These are phyloP conservation scores for Turritopsis rubra DNA, from an alignment of 30 jellyfish, hydroid and myxozoan species.

Conservation along the genomic window DNA sequence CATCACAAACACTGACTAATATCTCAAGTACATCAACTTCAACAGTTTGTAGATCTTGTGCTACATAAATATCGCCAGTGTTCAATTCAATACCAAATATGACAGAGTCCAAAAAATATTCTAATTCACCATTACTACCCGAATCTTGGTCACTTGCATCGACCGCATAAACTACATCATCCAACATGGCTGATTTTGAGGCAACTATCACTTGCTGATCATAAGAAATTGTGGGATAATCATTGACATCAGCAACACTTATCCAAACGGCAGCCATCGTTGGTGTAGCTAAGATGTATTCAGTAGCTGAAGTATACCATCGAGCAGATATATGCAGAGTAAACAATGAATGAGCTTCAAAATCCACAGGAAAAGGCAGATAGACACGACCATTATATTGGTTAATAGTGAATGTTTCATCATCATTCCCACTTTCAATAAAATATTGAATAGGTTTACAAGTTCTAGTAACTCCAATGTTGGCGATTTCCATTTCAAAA, in stretches of 20 bases:
- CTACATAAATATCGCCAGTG: background rate
- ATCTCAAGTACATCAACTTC: background rate
- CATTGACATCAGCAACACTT: background rate
- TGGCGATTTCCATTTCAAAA: background rate
- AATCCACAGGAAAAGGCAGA: constrained; percentile 11
- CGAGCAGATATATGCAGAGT: background rate
- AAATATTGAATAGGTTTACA: background rate
- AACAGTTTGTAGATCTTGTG: background rate
- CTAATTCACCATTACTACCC: background rate
- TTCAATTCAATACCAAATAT: background rate
- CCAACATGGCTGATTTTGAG: background rate
- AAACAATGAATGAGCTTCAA: background rate
- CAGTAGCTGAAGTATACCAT: background rate
- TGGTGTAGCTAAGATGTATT: background rate
- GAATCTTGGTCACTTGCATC: background rate
- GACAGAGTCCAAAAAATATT: background rate
- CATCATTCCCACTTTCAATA: background rate
- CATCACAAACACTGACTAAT: background rate
- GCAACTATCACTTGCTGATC: background rate
- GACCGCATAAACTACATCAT: background rate
- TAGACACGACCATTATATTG: background rate
- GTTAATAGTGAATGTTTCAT: background rate
- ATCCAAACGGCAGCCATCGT: background rate
- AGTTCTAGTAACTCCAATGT: background rate
- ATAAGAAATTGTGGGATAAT: background rate